phyloP scores from a whole-genome alignment of 2,113 vertebrate genomes.

The Phoenicopterus ruber region DNA sequence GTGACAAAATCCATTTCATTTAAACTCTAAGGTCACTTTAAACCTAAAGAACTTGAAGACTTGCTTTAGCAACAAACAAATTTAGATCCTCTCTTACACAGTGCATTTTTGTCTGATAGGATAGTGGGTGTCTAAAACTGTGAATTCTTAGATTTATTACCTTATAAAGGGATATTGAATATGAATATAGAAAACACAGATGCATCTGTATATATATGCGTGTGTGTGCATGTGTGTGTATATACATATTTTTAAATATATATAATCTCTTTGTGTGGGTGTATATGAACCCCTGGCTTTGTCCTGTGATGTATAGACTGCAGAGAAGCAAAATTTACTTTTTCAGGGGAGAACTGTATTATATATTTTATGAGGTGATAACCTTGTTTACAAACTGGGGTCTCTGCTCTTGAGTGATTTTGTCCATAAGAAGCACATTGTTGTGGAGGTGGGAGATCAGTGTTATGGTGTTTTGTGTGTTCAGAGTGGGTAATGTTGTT shows the following conservation, averaged over 20 bases:
- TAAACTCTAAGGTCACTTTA: not conserved
- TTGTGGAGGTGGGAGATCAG: not conserved
- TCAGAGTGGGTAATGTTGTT: not conserved
- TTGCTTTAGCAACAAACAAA: not conserved
- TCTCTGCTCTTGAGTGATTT: not conserved
- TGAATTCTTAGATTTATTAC: not conserved
- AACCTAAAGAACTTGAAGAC: not conserved
- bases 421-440: not conserved
- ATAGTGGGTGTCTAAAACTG: not conserved
- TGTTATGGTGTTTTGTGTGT: not conserved
- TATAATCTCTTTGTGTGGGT: not conserved
- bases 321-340: not conserved
- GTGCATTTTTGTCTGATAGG: not conserved
- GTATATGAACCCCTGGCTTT: not conserved
- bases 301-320: not conserved
- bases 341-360: not conserved
- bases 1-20: not conserved
- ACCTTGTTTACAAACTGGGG: not conserved
- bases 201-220: rapidly evolving
- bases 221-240: too few relatives aligned
- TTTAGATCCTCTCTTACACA: not conserved
- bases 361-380: not conserved
- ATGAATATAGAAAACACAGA: not conserved
- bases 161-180: not conserved
- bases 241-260: not conserved